Base-by-base conservation (phyloP, 2,888 invertebrate genomes). In the Pachydiplax longipennis region DNA sequence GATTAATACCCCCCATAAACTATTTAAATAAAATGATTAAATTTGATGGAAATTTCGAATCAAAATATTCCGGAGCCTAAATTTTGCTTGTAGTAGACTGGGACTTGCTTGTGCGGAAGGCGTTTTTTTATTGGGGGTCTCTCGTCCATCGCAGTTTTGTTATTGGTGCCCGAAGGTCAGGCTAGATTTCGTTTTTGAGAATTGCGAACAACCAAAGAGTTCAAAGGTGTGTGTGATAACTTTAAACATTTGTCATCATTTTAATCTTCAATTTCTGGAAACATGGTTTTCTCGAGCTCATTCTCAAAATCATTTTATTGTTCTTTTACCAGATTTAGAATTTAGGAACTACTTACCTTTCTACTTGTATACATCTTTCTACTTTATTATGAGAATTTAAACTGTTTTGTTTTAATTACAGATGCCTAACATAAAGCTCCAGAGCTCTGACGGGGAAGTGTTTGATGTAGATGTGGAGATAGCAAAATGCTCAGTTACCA, bases 401-500 rank as follows among this genome's bases (percentile, higher is more conserved):
- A 90, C 25, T 90, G 53, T 18, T 90, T 90, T 53, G 58, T 22
- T 90, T 91, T 91, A 40, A n/a, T 93, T 91, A 31, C 93, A 97
- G 96, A 99, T 99, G 99, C 98, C 98, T 65, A 97, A 96, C 93
- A 99, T 99, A 92, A 99, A 98, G 94, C 95, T 99, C 92, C 98
- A 99, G 94, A 99, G 99, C 91, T 98, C 98, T 0, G 99, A 99
- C 94, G 98, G 98, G 90, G 99, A 99, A 94, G 97, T 98, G 40
- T 99, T 99, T 93, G 98, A 98, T 92, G 99, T 99, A 0, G 99
- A 99, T 93, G 97, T 98, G 0, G 98, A 99, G 94, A 98, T 99
- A 91, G 99, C 99, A 82, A 98, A 99, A 95, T 99, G 99, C 94
- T 99, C 99, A 0, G 98, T 98, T 25, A 99, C 99, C 0, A 99